Percentiles rank a stretch among this genome's conserved stretches.
Conservation (phyloP, 2,797 vertebrate species). For the Notoglanidium macrostoma region DNA sequence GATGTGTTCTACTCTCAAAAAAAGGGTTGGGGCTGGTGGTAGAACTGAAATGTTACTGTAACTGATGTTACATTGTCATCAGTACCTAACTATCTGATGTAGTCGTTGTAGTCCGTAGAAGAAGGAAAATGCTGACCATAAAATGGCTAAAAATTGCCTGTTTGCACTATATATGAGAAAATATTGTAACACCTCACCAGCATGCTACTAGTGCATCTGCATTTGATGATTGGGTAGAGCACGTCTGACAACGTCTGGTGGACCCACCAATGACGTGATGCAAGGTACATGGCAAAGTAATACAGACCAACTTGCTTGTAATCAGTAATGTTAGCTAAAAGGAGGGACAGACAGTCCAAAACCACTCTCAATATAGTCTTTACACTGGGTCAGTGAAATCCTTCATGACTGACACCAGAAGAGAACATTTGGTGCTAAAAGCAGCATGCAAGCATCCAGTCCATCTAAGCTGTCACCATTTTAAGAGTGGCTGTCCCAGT, state of each 20-base stretch:
- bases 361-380: background rate
- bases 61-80: no score
- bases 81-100: background rate
- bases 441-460: background rate
- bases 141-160: background rate
- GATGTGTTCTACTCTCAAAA: background rate
- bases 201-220: background rate
- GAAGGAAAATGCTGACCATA: background rate
- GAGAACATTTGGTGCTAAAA: background rate
- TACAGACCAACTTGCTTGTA: background rate
- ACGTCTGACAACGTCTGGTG: background rate
- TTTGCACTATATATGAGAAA: background rate
- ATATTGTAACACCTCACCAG: background rate
- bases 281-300: background rate
- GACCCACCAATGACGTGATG: background rate
- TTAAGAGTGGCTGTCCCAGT: background rate
- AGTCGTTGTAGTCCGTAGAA: background rate
- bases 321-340: background rate
- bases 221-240: background rate
- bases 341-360: background rate
- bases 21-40: background rate
- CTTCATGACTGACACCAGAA: background rate
- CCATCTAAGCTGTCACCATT: background rate
- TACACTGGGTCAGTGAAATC: background rate
- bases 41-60: background rate